phyloP scores from a whole-genome alignment of 2,113 vertebrate genomes.

The Nibea albiflora region DNA sequence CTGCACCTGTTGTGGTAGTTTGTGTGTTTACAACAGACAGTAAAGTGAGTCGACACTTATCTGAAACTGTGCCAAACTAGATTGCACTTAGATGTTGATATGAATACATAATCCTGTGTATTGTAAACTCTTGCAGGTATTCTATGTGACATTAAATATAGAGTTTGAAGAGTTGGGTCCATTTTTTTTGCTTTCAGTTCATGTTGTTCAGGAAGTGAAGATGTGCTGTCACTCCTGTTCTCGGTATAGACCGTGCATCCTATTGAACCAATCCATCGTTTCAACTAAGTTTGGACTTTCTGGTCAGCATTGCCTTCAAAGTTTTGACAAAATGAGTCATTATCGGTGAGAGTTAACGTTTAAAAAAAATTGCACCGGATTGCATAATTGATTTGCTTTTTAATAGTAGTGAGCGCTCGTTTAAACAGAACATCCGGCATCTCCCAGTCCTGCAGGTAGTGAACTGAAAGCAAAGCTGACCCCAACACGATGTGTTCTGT shows the following conservation, averaged over 20 bases:
- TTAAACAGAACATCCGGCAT: neutral
- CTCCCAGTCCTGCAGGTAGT: neutral
- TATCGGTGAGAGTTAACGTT: no score
- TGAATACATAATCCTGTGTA: slow-evolving; percentile 51
- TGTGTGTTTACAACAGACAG: slow-evolving; percentile 57
- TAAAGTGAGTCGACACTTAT: slow-evolving; percentile 45
- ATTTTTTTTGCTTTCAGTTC: slow-evolving; percentile 24
- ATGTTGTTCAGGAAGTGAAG: neutral
- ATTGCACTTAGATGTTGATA: slow-evolving; percentile 53
- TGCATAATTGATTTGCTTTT: neutral
- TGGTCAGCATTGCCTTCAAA: no score
- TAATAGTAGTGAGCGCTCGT: neutral
- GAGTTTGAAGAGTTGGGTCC: neutral
- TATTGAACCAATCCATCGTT: neutral
- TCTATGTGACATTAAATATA: slow-evolving; percentile 42
- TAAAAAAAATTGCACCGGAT: neutral
- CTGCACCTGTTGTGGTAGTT: slow-evolving; percentile 51
- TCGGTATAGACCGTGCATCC: neutral
- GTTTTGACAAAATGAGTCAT: no score
- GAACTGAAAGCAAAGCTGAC: slow-evolving; percentile 17
- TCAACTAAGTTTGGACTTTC: neutral
- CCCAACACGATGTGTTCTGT: neutral
- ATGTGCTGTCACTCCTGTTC: neutral
- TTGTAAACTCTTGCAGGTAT: slow-evolving; percentile 55
- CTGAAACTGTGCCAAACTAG: slow-evolving; percentile 66